Base-by-base conservation (phyloP, 2,888 invertebrate genomes). In the Oscheius sp. region DNA sequence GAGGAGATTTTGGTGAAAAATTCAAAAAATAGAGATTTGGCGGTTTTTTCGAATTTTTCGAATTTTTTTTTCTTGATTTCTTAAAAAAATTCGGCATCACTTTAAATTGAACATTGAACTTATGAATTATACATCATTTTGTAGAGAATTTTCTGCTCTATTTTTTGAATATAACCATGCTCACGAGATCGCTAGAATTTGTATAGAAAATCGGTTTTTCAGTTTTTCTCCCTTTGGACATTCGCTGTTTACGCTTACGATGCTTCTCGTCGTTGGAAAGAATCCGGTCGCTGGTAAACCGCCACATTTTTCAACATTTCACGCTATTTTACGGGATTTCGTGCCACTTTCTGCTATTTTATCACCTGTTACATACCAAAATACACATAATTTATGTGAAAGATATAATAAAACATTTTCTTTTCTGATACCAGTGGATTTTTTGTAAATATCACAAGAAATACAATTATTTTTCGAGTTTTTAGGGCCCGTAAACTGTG, bases 201-300 rank as follows among this genome's bases (percentile, higher is more conserved):
- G 16, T 45, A 45, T 45, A 45, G 9, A 9, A 45, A 45, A 45
- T 45, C 16, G 9, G 16, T 18, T 64, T 72, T 80, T 75, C 61
- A 83, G 83, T 53, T 73, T 35, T 75, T 72, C 43, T 80, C 82
- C 9, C 49, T 79, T 0, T 53, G 63, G 29, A 77, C 80, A 7
- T 70, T 79, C 13, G 69, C 74, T 18, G 68, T 72, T 16, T 83
- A 83, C 46, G 18, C 58, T 53, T 66, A 69, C 25, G 83, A 83
- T 52, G 53, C 77, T 9, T 63, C 68, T 16, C 41, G 73, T 49
- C 71, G 79, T 16, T 81, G 77, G 72, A 77, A 71, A 52, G 46
- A 58, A 1, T 41, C 49, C 16, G 63, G 55, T 66, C 45, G 64
- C 41, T 69, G 46, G 46, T 74, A 29, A 63, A 27, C 35, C 35